Conservation (phyloP, 92 coral and sea anemone genomes). For the Phymanthus crucifer region DNA sequence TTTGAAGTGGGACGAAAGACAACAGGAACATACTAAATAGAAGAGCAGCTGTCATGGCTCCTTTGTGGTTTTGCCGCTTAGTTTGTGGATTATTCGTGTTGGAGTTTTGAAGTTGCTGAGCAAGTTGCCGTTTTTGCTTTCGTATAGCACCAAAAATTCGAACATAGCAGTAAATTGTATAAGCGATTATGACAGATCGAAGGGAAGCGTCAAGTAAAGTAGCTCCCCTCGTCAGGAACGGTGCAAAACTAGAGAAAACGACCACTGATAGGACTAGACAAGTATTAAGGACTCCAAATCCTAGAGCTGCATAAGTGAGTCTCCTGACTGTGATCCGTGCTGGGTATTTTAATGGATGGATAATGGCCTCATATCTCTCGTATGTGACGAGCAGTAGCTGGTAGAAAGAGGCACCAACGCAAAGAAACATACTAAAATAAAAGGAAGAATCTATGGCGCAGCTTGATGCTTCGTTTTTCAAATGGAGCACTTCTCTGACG, state of each 20-base stretch:
- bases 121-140: background rate
- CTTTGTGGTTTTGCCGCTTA: background rate
- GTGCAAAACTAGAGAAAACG: background rate
- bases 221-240: no score
- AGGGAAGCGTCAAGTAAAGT: background rate
- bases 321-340: background rate
- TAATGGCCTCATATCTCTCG: conserved; percentile 25
- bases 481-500: conserved; percentile 16
- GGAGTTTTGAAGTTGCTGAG: background rate
- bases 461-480: background rate
- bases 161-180: background rate
- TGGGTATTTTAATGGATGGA: conserved; percentile 15
- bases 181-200: background rate
- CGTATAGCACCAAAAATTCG: background rate
- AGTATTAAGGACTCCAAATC: background rate
- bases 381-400: conserved; percentile 1
- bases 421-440: background rate
- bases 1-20: background rate
- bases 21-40: background rate
- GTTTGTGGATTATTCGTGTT: background rate
- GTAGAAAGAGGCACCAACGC: background rate
- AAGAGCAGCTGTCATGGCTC: background rate
- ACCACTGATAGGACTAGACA: background rate
- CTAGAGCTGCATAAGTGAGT: background rate
- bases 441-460: background rate